These are phyloP conservation scores for Pollenia labialis DNA, from an alignment of 2,888 invertebrate species.

Conservation along the genomic window DNA sequence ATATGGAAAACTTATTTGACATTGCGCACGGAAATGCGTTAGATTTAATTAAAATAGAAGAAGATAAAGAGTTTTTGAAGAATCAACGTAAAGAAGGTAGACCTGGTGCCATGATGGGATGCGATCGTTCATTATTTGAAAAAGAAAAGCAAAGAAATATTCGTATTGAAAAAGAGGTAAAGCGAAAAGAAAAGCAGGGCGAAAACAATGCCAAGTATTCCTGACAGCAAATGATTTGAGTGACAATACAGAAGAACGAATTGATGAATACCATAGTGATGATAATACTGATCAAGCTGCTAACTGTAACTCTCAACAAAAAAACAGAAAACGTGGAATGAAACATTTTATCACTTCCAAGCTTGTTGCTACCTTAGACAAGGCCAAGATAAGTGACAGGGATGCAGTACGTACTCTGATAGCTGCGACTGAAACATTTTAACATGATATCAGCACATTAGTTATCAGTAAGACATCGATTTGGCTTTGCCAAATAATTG, in stretches of 20 bases:
- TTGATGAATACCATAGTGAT: conserved; percentile 6
- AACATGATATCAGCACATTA: conserved; percentile 42
- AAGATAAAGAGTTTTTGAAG: conserved; percentile 18
- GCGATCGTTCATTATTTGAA: conserved; percentile 17
- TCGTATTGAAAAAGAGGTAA: conserved; percentile 10
- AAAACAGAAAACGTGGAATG: conserved; percentile 23
- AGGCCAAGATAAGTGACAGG: conserved; percentile 36
- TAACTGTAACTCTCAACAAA: conserved; percentile 5
- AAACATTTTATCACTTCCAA: conserved; percentile 16
- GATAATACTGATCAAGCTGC: background rate
- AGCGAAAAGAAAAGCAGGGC: conserved; percentile 17
- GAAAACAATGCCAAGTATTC: conserved; percentile 25
- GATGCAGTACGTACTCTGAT: conserved; percentile 38
- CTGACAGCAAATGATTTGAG: conserved; percentile 18
- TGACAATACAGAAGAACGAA: conserved; percentile 25
- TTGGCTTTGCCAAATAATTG: conserved; percentile 14
- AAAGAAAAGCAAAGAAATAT: conserved; percentile 33
- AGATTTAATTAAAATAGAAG: background rate
- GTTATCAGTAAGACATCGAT: conserved; percentile 44
- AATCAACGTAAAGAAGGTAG: background rate
- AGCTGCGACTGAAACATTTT: conserved; percentile 34
- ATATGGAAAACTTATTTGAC: background rate
- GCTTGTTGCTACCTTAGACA: conserved; percentile 39
- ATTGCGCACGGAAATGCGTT: background rate
- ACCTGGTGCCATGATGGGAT: conserved; percentile 6